Conservation (phyloP, 2,113 vertebrate genomes). For the Nycticorax nycticorax region DNA sequence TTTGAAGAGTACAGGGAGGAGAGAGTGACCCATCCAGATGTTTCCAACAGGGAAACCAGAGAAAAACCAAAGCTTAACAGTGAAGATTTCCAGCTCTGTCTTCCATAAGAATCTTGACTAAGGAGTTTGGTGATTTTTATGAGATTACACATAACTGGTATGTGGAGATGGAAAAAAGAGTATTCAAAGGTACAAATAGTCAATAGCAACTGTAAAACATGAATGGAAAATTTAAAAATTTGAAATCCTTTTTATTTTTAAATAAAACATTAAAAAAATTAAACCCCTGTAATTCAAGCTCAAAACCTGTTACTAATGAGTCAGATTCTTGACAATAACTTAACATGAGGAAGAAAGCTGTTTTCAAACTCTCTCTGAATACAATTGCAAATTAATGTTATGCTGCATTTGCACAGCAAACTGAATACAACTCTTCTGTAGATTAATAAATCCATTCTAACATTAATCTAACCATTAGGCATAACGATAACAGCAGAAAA, state of each 20-base stretch:
- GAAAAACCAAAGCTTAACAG: neutral
- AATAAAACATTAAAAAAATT: neutral
- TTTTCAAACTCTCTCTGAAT: neutral
- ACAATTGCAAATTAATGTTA: neutral
- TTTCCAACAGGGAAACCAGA: neutral
- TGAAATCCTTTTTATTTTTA: neutral
- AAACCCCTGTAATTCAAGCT: neutral
- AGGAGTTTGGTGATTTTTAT: neutral
- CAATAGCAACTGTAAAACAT: neutral
- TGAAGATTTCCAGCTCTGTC: neutral
- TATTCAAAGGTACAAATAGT: neutral
- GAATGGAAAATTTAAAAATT: neutral
- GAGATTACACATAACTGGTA: neutral
- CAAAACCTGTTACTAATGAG: neutral
- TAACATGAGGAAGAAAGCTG: neutral
- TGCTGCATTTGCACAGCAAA: neutral
- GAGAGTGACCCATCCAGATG: fast-evolving
- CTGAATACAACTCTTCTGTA: neutral
- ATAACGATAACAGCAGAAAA: neutral
- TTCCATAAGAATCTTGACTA: neutral
- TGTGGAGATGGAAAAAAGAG: neutral
- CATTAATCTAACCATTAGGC: neutral
- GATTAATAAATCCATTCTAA: neutral
- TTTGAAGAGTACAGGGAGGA: neutral
- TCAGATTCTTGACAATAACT: neutral